phyloP scores from a whole-genome alignment of 2,888 invertebrate genomes.

The Agrotis puta region DNA sequence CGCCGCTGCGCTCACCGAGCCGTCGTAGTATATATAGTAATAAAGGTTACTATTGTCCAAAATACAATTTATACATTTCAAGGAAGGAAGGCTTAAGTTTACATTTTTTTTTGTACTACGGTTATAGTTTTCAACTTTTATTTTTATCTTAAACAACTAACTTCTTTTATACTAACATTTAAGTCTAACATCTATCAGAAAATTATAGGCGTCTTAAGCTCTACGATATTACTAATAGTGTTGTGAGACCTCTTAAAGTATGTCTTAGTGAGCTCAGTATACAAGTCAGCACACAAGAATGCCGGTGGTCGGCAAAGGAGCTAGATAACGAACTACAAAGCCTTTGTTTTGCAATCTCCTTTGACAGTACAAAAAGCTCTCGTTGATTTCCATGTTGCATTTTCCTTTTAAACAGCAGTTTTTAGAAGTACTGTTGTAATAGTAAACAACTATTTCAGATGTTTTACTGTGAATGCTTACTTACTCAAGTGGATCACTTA shows the following conservation, averaged over 20 bases:
- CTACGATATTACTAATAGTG: slow-evolving; percentile 3
- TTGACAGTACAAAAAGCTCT: slow-evolving; percentile 70
- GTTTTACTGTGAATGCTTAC: neutral
- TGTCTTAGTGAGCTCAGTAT: slow-evolving; percentile 14
- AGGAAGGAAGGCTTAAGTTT: too few relatives aligned
- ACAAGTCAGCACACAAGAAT: slow-evolving; percentile 11
- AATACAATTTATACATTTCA: too few relatives aligned
- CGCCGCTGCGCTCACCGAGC: too few relatives aligned
- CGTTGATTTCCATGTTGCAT: slow-evolving; percentile 59
- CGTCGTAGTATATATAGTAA: too few relatives aligned
- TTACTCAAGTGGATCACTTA: neutral
- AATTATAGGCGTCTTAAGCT: neutral
- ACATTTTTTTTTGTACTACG: too few relatives aligned
- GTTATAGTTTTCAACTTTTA: too few relatives aligned
- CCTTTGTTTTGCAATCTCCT: slow-evolving; percentile 74
- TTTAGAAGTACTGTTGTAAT: slow-evolving; percentile 8
- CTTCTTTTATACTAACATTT: too few relatives aligned
- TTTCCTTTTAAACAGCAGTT: slow-evolving; percentile 47
- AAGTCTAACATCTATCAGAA: neutral
- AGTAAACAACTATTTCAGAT: neutral
- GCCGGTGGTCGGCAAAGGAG: slow-evolving; percentile 58
- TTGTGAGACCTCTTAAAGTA: slow-evolving; percentile 5
- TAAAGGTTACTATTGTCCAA: too few relatives aligned
- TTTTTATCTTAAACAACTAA: too few relatives aligned
- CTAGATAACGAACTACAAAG: slow-evolving; percentile 70